Evolutionary conservation across 2,888 invertebrate species (phyloP), one percentile per base, ranked within the genome.

Genomic region (Pecten maximus): DNA sequence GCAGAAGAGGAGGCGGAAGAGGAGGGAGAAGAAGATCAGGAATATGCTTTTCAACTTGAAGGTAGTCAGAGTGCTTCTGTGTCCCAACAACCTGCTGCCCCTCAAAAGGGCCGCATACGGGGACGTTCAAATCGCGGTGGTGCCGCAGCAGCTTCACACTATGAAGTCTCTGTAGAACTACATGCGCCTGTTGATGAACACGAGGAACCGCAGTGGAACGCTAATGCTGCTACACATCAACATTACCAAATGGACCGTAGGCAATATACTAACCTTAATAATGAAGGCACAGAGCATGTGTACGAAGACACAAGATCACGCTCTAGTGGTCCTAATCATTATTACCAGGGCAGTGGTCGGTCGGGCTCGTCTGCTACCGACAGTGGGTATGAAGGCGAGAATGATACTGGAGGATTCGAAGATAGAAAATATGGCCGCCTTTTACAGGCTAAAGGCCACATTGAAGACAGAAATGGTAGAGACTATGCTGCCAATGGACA

Each of bases 331-430:
- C 40, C 89, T 90, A 50, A 93, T 54, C 94, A 94, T 87, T 74
- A 90, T 28, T 90, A 93, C 40, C 94, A 94, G 89, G 94, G 93
- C n/a, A 94, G 94, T 91, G 94, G 93, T 2, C 89, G 93, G n/a
- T 93, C 93, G 19, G 93, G 92, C 87, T 93, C 94, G 0, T 91
- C 91, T n/a, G 91, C 92, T 8, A 92, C 93, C 0, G 94, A 94
- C 48, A 94, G 94, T 92, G 94, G 94, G 23, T 94, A 92, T 88
- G 93, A 92, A 39, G 94, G 93, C 3, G 90, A 74, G 15, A 74
- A 74, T 74, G 74, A 74, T 35, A 12, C 74, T 28, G 74, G 74
- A 74, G 74, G 74, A 35, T 74, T 74, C 35, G 74, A 74, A 28
- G 74, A 74, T 15, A 74, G 74, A 35, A 74, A 74, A 74, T 74